A percentile compares a stretch with the other conserved stretches of the same genome.
Conservation (phyloP, 2,797 vertebrate genomes). For the Anolis apletophallus region DNA sequence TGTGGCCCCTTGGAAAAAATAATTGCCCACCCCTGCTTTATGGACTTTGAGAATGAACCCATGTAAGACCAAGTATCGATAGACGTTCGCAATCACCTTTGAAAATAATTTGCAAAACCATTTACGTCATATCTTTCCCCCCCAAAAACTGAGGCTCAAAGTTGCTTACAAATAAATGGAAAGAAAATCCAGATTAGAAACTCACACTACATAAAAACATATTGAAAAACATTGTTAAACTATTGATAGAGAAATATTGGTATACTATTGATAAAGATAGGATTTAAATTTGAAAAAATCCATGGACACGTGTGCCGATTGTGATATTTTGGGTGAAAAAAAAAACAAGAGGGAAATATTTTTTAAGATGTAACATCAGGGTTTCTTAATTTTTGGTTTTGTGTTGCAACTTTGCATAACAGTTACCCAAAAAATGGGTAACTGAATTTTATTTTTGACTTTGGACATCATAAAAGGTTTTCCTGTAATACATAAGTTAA, state of each 20-base stretch:
- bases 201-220: background rate
- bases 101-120: background rate
- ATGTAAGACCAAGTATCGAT: too few species aligned
- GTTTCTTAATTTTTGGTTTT: background rate
- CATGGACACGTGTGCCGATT: background rate
- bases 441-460: slow-evolving; percentile 64
- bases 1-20: too few species aligned
- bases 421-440: background rate
- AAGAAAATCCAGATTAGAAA: background rate
- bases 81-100: background rate
- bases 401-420: background rate
- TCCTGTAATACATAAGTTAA: background rate
- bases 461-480: slow-evolving; percentile 54
- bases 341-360: background rate
- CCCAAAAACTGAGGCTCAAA: too few species aligned
- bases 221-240: background rate
- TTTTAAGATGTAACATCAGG: background rate
- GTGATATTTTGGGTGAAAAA: background rate
- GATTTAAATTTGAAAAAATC: too few species aligned
- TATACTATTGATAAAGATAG: too few species aligned
- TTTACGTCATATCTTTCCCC: too few species aligned
- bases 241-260: too few species aligned
- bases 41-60: background rate
- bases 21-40: too few species aligned
- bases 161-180: background rate